These are phyloP conservation scores for Drosophila anomalipes DNA, from an alignment of 2,888 invertebrate genomes.

Conservation along the genomic window DNA sequence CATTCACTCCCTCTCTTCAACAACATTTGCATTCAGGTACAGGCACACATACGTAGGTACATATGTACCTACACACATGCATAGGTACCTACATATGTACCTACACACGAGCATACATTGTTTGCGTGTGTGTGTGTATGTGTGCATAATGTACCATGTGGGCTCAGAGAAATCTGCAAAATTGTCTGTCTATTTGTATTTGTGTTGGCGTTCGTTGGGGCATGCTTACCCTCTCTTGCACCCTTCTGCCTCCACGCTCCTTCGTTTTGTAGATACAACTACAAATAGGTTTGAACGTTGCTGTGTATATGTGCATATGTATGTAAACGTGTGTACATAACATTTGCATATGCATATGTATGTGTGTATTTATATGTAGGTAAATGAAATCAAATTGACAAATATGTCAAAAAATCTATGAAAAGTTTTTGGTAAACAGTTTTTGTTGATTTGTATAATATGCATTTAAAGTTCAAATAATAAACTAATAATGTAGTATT, in stretches of 20 bases:
- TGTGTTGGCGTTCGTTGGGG: slow-evolving; percentile 2
- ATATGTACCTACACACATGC: background rate
- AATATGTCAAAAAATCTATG: background rate
- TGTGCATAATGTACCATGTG: slow-evolving; percentile 2
- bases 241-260: background rate
- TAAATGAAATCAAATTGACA: background rate
- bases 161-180: slow-evolving; percentile 13
- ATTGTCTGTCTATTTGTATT: slow-evolving; percentile 10
- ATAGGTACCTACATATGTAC: background rate
- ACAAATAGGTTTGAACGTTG: background rate
- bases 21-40: background rate
- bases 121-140: background rate
- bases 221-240: background rate
- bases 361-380: background rate
- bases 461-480: background rate
- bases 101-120: background rate
- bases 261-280: background rate
- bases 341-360: background rate
- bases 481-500: background rate
- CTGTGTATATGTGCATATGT: background rate
- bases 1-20: background rate
- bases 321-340: background rate
- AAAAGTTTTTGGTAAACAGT: background rate
- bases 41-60: background rate
- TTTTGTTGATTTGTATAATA: background rate